Percentiles rank a stretch among this genome's conserved stretches.
Evolutionary conservation across 2,888 invertebrate species (phyloP).

Genomic region (Tipula lateralis): DNA sequence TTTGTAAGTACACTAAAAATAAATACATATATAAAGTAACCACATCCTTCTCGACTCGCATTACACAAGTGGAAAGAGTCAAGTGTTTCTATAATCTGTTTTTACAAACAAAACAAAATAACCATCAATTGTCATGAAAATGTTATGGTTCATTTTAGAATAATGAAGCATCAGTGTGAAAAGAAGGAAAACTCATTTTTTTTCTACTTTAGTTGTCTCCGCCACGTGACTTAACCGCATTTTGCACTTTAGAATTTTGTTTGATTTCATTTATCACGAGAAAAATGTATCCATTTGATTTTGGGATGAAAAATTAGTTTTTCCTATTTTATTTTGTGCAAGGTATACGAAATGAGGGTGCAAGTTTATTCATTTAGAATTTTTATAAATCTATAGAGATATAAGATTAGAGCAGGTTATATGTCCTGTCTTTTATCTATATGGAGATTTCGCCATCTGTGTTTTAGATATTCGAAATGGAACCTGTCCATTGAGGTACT

Average conservation of each 20-base stretch:
- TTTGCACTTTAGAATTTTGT: constrained; percentile 15
- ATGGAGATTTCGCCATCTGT: no score
- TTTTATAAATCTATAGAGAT: no score
- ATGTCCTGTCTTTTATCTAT: no score
- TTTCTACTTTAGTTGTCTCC: background rate
- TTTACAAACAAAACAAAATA: background rate
- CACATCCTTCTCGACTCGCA: background rate
- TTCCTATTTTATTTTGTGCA: background rate
- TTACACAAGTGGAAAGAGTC: background rate
- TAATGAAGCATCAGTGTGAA: background rate
- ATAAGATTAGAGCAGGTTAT: no score
- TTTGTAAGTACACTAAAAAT: background rate
- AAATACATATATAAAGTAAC: no score
- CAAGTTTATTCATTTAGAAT: background rate
- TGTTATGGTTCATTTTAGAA: constrained; percentile 5
- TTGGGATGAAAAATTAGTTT: background rate
- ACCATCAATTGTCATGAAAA: background rate
- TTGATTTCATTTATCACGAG: background rate
- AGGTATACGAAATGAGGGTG: background rate
- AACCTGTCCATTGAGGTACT: no score
- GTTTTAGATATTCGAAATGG: no score
- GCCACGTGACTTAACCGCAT: constrained; percentile 26
- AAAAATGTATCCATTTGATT: background rate
- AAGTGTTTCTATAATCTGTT: background rate
- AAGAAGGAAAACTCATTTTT: background rate